Base-by-base conservation (phyloP, 2,113 vertebrate genomes). In the Tetrax tetrax region DNA sequence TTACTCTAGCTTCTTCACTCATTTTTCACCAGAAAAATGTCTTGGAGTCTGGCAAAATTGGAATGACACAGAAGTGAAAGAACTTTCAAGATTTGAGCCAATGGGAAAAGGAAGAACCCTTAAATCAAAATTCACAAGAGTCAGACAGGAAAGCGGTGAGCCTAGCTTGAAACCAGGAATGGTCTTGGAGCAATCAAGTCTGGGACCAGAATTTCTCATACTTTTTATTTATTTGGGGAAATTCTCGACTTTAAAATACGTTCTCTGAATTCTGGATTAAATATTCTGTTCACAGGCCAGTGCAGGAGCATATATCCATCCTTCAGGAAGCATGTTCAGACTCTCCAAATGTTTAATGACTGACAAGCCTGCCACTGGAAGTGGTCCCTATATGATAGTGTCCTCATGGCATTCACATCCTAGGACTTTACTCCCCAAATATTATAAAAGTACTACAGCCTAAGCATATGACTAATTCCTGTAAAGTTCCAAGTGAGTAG, bases 151-250 rank as follows among this genome's bases (percentile, higher is more conserved):
- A 96, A 96, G 89, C 69, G 75, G 7, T 25, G 50, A 86, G 83
- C 64, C 83, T 87, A 81, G n/a, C 12, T 4, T 81, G 83, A 97
- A 92, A 94, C 77, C 23, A 86, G 85, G 65, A 79, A 75, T 56
- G 37, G 79, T 63, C 66, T 50, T 83, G 75, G 53, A 88, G 43
- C 4, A 10, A 66, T 61, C 60, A 80, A 91, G 65, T 63, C 77
- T 87, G 61, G 65, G 80, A 90, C 9, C 38, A 90, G 80, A 95
- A 91, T 89, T 97, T 84, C 83, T 91, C 65, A 78, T 53, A 84
- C 43, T 87, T 88, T 54, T 64, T 92, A 75, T 95, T 95, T 96
- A 60, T 75, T 95, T 91, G 95, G 91, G 94, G 80, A 97, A 96
- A 79, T 59, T 47, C 60, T 95, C 91, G 91, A 92, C 80, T 78